Evolutionary conservation across 2,888 invertebrate genomes (phyloP), one percentile per base, ranked within the genome.

Genomic region (Tortrix viridana): DNA sequence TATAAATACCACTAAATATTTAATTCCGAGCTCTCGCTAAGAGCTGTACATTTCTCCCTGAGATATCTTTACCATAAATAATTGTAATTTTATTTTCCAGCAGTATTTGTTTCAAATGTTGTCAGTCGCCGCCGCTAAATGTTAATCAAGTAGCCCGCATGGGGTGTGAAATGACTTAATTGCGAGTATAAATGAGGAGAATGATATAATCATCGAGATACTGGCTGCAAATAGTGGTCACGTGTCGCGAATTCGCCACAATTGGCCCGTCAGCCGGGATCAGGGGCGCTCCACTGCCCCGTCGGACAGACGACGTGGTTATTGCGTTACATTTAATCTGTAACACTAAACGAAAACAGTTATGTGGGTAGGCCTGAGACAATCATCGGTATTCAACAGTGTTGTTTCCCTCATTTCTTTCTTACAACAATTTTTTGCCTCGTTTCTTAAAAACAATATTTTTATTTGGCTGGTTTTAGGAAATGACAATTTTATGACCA

Each of bases 211-310:
- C 71, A 79, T 81, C 84, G 81, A 82, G 85, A 85, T 86, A 82
- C 75, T 79, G 83, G 80, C 75, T 73, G 75, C 84, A 86, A 89
- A 90, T 89, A 87, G 84, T 77, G 89, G 91, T 89, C 91, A 90
- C 91, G 91, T 91, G 91, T 64, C 82, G 72, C 67, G 72, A 80
- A 86, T 88, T 88, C 85, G 86, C 84, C 75, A 85, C 84, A 89
- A 89, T 89, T 88, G 87, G 74, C 77, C 76, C 74, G 80, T 79
- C 80, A 78, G 72, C 78, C 76, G 71, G 75, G 79, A 82, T 80
- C 79, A 79, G 74, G 80, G 79, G 76, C 67, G 64, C 78, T 75
- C 73, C 79, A 81, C 84, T 85, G 41, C 53, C 19, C 47, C 76
- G 86, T 80, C 77, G 80, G 79, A 72, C 75, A 75, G 84, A 90